Base-by-base conservation (phyloP, 2,797 vertebrate genomes). In the Eidolon dupreanum region DNA sequence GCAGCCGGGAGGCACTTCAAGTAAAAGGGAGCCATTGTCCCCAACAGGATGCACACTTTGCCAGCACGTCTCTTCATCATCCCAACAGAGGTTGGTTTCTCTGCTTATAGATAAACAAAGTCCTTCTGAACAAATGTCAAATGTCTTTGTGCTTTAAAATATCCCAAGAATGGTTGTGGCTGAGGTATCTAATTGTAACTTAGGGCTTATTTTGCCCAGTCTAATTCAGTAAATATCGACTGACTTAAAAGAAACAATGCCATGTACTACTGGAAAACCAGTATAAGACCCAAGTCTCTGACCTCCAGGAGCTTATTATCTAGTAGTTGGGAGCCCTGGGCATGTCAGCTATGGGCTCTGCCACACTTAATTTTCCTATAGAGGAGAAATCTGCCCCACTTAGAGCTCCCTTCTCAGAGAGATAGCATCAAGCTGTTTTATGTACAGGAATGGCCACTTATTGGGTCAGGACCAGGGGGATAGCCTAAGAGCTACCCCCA, bases 41-140 rank as follows among this genome's bases (percentile, higher is more conserved):
- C 71, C 49, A 51, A 17, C 38, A 88, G 84, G 93, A 93, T 66
- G 16, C 26, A 63, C 6, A 13, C n/a, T 55, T 94, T 46, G 49
- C 83, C 75, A 91, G 41, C 17, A 9, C 71, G 43, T 73, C 75
- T 86, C 38, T 53, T 83, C 36, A 28, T 57, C 71, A 92, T 53
- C 49, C 75, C 43, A 82, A 65, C 79, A 77, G 66, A 82, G 63
- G 73, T 55, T 93, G 93, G 51, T 71, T 96, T 95, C 65, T 88
- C 77, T n/a, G 53, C 16, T 66, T 94, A 6, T 31, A 31, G 16
- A 55, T 57, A 88, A 83, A 81, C 55, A 90, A 36, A 65, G 63
- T 83, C 73, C 84, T 83, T 96, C 63, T 94, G 74, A 68, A 92
- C 59, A 94, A 94, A 96, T 78, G 77, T 89, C 85, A 96, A 46